Percentiles rank a stretch among this genome's conserved stretches.
phyloP scores from a whole-genome alignment of 2,797 vertebrate species.

The Mus minutoides region DNA sequence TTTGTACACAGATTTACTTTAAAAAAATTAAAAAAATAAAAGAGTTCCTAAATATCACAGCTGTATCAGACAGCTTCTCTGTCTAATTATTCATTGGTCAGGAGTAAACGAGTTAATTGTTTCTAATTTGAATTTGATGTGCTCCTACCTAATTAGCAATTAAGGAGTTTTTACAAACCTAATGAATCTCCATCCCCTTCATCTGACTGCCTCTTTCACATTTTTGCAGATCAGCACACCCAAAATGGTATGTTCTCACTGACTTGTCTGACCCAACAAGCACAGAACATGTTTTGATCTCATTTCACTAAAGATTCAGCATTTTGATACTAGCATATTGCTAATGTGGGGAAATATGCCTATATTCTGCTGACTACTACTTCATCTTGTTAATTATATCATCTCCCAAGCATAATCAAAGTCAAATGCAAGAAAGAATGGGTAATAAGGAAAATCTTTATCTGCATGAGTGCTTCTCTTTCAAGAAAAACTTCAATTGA shows the following conservation, averaged over 20 bases:
- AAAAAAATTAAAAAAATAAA: neutral
- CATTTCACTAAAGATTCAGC: constrained; percentile 71
- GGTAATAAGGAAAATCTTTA: constrained; percentile 70
- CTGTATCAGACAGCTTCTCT: constrained; percentile 34
- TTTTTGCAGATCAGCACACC: constrained; percentile 76
- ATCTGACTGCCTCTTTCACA: constrained; percentile 53
- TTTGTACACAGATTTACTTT: neutral
- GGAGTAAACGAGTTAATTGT: constrained; percentile 73
- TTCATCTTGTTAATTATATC: constrained; percentile 82
- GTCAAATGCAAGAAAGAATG: constrained; percentile 71
- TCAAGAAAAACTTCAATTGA: constrained; percentile 49
- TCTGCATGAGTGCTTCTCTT: constrained; percentile 38
- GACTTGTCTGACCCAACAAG: constrained; percentile 74
- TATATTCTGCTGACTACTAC: constrained; percentile 80
- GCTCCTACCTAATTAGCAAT: constrained; percentile 81
- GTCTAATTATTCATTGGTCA: constrained; percentile 67
- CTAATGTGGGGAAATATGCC: constrained; percentile 73
- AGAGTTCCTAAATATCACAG: constrained; percentile 40
- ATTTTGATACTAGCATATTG: constrained; percentile 73
- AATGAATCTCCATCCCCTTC: constrained; percentile 70
- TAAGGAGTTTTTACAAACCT: constrained; percentile 73
- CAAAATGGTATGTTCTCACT: constrained; percentile 70
- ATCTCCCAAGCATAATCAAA: constrained; percentile 78
- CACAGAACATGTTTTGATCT: constrained; percentile 68
- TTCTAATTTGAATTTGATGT: constrained; percentile 79